phyloP scores from a whole-genome alignment of 2,888 invertebrate genomes.

The Mimas tiliae region DNA sequence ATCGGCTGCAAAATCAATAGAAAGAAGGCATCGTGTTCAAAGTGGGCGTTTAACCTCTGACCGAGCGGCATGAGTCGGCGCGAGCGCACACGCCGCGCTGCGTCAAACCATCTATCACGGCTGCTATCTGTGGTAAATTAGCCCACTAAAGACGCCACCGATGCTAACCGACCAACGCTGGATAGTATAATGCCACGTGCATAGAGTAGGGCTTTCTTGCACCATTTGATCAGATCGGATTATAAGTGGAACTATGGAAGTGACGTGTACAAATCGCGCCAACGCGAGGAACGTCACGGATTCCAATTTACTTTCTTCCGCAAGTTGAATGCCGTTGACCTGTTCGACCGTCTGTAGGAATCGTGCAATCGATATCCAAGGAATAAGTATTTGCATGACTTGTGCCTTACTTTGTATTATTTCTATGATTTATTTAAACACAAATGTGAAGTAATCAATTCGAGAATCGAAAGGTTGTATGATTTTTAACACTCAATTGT shows the following conservation, averaged over 20 bases:
- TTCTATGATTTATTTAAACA: slow-evolving; percentile 19
- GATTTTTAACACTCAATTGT: neutral
- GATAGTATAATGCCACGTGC: slow-evolving; percentile 38
- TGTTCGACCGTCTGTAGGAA: slow-evolving; percentile 52
- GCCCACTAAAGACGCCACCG: slow-evolving; percentile 70
- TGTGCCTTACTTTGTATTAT: slow-evolving; percentile 29
- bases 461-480: neutral
- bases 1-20: slow-evolving; percentile 79
- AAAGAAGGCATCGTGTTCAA: slow-evolving; percentile 75
- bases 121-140: slow-evolving; percentile 76
- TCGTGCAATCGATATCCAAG: slow-evolving; percentile 63
- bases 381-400: slow-evolving; percentile 60
- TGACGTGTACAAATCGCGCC: slow-evolving; percentile 75
- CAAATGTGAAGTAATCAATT: slow-evolving; percentile 22
- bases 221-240: slow-evolving; percentile 43
- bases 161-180: slow-evolving; percentile 51
- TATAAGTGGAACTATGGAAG: slow-evolving; percentile 54
- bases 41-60: slow-evolving; percentile 81
- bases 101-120: slow-evolving; percentile 77
- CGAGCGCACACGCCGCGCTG: slow-evolving; percentile 67
- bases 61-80: slow-evolving; percentile 64
- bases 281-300: slow-evolving; percentile 65
- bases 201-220: slow-evolving; percentile 37
- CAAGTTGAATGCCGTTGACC: slow-evolving; percentile 63
- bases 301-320: slow-evolving; percentile 75